phyloP scores from a whole-genome alignment of 1,140 invertebrate species.

The Melitaea cinxia region DNA sequence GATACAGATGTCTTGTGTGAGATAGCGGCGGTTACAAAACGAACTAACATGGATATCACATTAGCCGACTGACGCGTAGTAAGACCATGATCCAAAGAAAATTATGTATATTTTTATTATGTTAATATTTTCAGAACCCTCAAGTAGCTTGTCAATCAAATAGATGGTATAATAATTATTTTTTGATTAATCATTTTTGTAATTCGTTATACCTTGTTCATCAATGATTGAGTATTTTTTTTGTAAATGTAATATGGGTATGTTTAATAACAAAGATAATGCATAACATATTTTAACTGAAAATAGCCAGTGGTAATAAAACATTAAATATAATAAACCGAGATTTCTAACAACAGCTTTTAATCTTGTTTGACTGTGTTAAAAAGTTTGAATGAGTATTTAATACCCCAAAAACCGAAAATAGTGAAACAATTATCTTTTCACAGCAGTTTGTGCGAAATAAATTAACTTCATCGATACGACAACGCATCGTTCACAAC shows the following conservation, averaged over 20 bases:
- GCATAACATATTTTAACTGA: background rate
- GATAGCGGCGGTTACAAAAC: conserved; percentile 74
- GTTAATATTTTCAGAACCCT: conserved; percentile 9
- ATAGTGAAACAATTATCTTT: too few relatives aligned
- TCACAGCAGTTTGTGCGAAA: background rate
- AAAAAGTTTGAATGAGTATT: too few relatives aligned
- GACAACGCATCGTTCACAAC: conserved; percentile 43
- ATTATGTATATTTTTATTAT: conserved; percentile 42
- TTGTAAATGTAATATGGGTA: background rate
- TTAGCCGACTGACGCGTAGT: conserved; percentile 63
- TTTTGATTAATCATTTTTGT: conserved; percentile 13
- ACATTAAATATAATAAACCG: too few relatives aligned
- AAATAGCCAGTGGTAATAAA: too few relatives aligned
- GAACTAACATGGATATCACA: conserved; percentile 75
- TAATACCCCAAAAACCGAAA: too few relatives aligned
- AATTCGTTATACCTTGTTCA: conserved; percentile 2
- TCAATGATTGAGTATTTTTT: background rate
- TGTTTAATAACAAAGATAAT: conserved; percentile 11
- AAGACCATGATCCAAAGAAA: conserved; percentile 49
- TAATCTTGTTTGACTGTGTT: too few relatives aligned
- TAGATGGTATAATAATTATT: conserved; percentile 13
- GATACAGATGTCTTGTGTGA: conserved; percentile 71
- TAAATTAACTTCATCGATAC: conserved; percentile 27
- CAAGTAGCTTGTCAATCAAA: conserved; percentile 17
- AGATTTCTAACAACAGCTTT: too few relatives aligned